Evolutionary conservation across 2,113 vertebrate genomes (phyloP).

Genomic region (Archocentrus centrarchus): DNA sequence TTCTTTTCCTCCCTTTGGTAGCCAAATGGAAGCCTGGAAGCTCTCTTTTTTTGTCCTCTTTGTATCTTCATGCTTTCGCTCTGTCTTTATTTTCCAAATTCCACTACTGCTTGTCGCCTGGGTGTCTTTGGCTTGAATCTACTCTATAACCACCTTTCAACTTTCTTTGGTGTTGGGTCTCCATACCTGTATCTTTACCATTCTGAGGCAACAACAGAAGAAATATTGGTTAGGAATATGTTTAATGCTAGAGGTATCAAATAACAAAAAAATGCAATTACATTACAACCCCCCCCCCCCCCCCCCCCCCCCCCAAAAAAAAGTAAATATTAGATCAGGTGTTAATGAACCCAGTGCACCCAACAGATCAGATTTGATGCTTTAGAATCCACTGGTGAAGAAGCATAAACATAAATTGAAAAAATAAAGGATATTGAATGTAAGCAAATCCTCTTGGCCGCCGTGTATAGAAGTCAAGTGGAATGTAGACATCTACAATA

Average conservation of each 20-base stretch:
- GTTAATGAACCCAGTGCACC: background rate
- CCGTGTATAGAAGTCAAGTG: conserved; percentile 99
- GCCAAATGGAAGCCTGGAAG: conserved; percentile 93
- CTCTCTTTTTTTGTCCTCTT: conserved; percentile 84
- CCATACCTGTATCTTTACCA: conserved; percentile 99
- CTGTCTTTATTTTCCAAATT: conserved; percentile 92
- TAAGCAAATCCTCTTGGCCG: conserved; percentile 99
- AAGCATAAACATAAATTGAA: background rate
- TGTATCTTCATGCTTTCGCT: conserved; percentile 94
- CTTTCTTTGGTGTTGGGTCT: conserved; percentile 96
- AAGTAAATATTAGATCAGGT: background rate
- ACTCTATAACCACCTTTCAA: conserved; percentile 93
- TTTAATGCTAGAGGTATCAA: conserved; percentile 31
- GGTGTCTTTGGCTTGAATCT: conserved; percentile 98
- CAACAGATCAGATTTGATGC: background rate
- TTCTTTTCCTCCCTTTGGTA: conserved; percentile 95
- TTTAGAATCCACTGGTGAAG: background rate
- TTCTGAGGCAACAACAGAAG: conserved; percentile 99
- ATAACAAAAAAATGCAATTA: background rate
- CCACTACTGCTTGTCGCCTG: conserved; percentile 94
- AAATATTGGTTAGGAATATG: conserved; percentile 95
- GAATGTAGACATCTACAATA: conserved; percentile 98
- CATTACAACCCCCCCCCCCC: conserved; percentile 5
- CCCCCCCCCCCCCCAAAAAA: too few relatives aligned
- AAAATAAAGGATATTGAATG: conserved; percentile 99